A percentile compares a stretch with the other conserved stretches of the same genome.
Evolutionary conservation across 1,140 invertebrate genomes (phyloP).

Genomic region (Pissodes strobi): DNA sequence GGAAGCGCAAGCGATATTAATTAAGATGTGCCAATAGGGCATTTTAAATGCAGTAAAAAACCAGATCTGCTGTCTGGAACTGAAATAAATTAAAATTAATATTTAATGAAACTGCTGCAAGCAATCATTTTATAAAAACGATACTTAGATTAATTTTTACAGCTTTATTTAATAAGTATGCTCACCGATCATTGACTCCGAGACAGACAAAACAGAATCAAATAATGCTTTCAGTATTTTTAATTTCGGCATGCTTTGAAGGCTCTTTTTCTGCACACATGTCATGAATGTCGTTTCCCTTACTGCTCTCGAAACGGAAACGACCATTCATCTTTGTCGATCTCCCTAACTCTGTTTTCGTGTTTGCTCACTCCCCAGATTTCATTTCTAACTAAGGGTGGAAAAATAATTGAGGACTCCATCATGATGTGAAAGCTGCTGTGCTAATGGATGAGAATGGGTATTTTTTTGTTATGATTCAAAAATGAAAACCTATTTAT

Average conservation of each 20-base stretch:
- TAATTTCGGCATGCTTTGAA: constrained; percentile 37
- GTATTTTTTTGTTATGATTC: background rate
- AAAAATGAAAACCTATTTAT: too few species aligned
- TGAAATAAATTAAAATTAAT: too few species aligned
- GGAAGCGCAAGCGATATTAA: too few species aligned
- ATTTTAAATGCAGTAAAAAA: too few species aligned
- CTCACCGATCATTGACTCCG: too few species aligned
- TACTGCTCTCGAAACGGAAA: constrained; percentile 35
- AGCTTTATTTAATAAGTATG: too few species aligned
- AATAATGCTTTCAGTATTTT: constrained; percentile 20
- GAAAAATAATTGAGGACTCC: constrained; percentile 30
- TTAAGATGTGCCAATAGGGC: too few species aligned
- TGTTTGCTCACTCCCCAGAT: constrained; percentile 31
- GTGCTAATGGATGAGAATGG: constrained; percentile 1
- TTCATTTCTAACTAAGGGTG: constrained; percentile 15
- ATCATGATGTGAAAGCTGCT: constrained; percentile 9
- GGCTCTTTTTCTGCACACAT: constrained; percentile 34
- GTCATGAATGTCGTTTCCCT: constrained; percentile 35
- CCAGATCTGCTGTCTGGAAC: too few species aligned
- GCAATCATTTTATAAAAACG: too few species aligned
- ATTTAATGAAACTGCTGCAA: too few species aligned
- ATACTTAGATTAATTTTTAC: too few species aligned
- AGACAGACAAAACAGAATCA: constrained; percentile 30
- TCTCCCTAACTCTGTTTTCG: constrained; percentile 27
- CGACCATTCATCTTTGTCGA: constrained; percentile 38